phyloP scores from a whole-genome alignment of 2,797 vertebrate genomes.

The Netta rufina region DNA sequence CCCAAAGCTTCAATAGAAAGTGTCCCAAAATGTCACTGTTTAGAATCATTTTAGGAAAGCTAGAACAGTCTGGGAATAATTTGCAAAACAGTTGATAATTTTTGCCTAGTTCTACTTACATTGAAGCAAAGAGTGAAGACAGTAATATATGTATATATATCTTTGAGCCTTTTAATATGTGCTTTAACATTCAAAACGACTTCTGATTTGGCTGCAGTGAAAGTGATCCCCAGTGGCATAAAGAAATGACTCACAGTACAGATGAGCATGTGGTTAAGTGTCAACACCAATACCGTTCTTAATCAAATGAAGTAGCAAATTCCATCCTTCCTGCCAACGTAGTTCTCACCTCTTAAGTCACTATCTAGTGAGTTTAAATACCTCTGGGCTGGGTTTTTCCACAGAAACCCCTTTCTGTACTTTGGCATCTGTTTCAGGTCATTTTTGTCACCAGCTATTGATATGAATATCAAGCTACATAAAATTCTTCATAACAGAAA shows the following conservation, averaged over 20 bases:
- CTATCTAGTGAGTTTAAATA: background rate
- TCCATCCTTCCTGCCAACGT: background rate
- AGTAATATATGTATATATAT: background rate
- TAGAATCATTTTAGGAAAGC: background rate
- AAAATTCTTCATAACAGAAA: background rate
- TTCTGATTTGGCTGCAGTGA: background rate
- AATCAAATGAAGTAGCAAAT: conserved; percentile 39
- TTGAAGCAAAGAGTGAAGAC: background rate
- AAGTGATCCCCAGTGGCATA: background rate
- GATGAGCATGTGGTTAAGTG: conserved; percentile 22
- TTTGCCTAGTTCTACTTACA: background rate
- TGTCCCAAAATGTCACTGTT: background rate
- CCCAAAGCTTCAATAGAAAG: background rate
- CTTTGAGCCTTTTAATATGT: background rate
- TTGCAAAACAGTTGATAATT: background rate
- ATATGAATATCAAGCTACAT: background rate
- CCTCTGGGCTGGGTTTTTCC: background rate
- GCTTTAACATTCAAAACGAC: background rate
- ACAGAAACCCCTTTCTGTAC: background rate
- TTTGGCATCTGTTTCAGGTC: background rate
- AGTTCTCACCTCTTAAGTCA: conserved; percentile 1
- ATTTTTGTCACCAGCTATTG: background rate
- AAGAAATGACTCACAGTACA: background rate
- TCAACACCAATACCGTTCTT: conserved; percentile 24
- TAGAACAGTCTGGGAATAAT: background rate